A percentile compares a stretch with the other conserved stretches of the same genome.
phyloP scores from a whole-genome alignment of 2,888 invertebrate genomes.

The Mycalesis mineus region DNA sequence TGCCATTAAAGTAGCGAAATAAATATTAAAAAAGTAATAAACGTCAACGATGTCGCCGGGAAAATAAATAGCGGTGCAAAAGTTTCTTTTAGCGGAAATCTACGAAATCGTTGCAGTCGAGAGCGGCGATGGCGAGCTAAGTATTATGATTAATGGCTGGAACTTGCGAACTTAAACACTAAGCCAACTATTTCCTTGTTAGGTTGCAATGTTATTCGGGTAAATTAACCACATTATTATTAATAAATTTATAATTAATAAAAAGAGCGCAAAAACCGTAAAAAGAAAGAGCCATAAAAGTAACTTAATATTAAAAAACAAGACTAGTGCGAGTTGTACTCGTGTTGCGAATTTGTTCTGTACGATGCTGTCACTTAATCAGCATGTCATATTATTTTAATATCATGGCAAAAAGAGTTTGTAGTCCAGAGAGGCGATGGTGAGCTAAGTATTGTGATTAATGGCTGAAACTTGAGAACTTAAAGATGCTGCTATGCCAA shows the following conservation, averaged over 20 bases:
- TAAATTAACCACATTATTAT: no score
- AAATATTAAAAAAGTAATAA: background rate
- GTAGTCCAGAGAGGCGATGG: background rate
- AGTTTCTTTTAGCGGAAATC: constrained; percentile 6
- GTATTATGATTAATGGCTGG: background rate
- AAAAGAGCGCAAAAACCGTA: no score
- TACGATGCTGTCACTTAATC: no score
- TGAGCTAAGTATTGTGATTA: background rate
- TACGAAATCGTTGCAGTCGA: background rate
- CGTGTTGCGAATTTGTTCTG: no score
- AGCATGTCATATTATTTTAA: no score
- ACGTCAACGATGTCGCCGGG: background rate
- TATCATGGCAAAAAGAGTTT: no score
- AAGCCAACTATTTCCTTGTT: background rate
- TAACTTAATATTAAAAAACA: no score
- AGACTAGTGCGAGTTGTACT: no score
- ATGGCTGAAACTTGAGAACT: background rate
- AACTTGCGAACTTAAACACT: background rate
- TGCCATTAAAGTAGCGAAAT: background rate
- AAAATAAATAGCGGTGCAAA: constrained; percentile 2
- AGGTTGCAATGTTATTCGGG: no score
- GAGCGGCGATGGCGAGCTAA: background rate
- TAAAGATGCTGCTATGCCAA: background rate
- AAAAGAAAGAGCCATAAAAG: no score
- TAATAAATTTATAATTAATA: no score